Percentiles rank a stretch among this genome's conserved stretches.
These are phyloP conservation scores for Tragelaphus scriptus DNA, from an alignment of 2,113 vertebrate genomes.

Conservation along the genomic window DNA sequence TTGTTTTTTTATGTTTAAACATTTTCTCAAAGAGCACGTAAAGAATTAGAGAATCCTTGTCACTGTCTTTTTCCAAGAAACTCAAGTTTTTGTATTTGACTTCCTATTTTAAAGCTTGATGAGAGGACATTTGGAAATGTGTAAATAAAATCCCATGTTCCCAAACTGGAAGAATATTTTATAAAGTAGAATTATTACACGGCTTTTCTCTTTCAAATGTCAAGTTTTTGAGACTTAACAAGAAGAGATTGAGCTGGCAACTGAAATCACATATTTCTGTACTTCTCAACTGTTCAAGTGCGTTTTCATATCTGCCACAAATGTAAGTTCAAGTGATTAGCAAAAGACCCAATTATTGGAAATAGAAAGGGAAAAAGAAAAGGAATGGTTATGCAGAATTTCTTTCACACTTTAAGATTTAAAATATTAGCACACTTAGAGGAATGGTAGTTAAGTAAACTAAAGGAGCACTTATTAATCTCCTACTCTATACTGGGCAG, in stretches of 20 bases:
- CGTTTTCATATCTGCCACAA: constrained; percentile 33
- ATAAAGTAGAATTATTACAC: background rate
- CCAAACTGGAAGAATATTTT: constrained; percentile 51
- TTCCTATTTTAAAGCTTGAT: constrained; percentile 71
- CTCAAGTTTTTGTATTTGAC: constrained; percentile 46
- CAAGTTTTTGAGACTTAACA: constrained; percentile 58
- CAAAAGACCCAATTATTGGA: background rate
- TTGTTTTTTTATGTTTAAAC: constrained; percentile 68
- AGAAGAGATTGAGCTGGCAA: constrained; percentile 41
- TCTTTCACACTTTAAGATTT: background rate
- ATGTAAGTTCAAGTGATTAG: constrained; percentile 12
- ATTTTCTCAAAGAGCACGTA: constrained; percentile 76
- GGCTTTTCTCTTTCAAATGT: constrained; percentile 46
- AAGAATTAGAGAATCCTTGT: constrained; percentile 74
- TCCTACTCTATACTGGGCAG: background rate
- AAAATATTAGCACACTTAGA: background rate
- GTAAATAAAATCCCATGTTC: constrained; percentile 60
- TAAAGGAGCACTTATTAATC: background rate
- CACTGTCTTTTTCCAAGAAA: constrained; percentile 70
- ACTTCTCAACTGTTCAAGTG: background rate
- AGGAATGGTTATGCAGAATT: background rate
- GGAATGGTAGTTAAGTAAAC: background rate
- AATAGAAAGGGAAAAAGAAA: background rate
- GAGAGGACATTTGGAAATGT: constrained; percentile 64
- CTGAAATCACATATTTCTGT: constrained; percentile 17